Evolutionary conservation across 2,113 vertebrate species (phyloP).

Genomic region (Neomonachus schauinslandi): DNA sequence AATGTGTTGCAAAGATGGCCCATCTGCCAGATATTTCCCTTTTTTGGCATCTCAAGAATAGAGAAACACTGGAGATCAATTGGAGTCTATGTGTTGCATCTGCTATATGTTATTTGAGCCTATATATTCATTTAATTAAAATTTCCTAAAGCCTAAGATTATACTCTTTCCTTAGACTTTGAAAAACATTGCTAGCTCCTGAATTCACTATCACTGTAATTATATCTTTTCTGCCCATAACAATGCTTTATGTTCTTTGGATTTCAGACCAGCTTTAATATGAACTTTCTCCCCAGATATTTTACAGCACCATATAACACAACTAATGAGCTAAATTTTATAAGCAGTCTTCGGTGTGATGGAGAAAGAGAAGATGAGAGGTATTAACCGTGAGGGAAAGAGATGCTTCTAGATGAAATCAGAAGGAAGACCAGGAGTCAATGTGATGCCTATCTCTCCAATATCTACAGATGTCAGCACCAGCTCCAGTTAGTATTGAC

Average conservation of each 20-base stretch:
- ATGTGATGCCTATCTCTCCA: conserved; percentile 13
- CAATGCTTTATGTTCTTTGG: conserved; percentile 49
- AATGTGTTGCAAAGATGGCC: background rate
- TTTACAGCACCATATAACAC: conserved; percentile 52
- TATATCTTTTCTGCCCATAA: conserved; percentile 40
- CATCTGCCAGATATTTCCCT: background rate
- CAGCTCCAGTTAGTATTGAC: conserved; percentile 39
- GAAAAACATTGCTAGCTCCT: conserved; percentile 13
- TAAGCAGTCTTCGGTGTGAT: conserved; percentile 9
- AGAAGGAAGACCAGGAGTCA: conserved; percentile 59
- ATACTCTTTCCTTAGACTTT: background rate
- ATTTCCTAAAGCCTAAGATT: conserved; percentile 59
- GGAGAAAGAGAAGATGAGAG: conserved; percentile 63
- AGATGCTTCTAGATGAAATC: conserved; percentile 60
- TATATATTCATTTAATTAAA: conserved; percentile 71
- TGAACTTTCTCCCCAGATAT: conserved; percentile 50
- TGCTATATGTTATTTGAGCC: conserved; percentile 36
- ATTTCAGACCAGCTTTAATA: conserved; percentile 51
- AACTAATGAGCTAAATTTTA: conserved; percentile 63
- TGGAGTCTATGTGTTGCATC: background rate
- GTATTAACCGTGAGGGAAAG: conserved; percentile 34
- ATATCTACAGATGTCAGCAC: conserved; percentile 48
- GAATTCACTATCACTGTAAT: conserved; percentile 21
- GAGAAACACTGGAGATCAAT: conserved; percentile 17
- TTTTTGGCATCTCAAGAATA: conserved; percentile 50